Evolutionary conservation across 2,888 invertebrate genomes (phyloP).

Genomic region (Bombyx huttoni): DNA sequence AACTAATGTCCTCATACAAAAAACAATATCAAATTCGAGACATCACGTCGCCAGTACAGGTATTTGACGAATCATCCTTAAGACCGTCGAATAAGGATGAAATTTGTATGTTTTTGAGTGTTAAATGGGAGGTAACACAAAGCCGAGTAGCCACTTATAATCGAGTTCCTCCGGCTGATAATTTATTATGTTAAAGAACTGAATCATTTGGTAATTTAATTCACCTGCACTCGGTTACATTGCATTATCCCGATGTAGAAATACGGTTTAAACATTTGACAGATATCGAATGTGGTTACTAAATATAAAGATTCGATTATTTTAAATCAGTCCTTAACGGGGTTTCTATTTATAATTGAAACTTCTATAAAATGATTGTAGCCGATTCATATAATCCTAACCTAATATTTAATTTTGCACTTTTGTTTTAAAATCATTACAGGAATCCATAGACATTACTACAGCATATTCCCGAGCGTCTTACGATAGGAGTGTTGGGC

Average conservation of each 20-base stretch:
- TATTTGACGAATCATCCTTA: slow-evolving; percentile 18
- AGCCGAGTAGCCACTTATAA: slow-evolving; percentile 65
- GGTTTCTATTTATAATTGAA: no score
- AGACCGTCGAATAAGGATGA: slow-evolving; percentile 19
- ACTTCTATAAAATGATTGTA: no score
- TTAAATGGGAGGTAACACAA: slow-evolving; percentile 40
- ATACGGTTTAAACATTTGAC: background rate
- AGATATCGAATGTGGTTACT: no score
- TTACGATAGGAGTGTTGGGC: no score
- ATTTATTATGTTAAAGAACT: slow-evolving; percentile 60
- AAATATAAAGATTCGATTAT: no score
- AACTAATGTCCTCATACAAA: slow-evolving; percentile 38
- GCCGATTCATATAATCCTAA: no score
- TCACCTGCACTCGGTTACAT: slow-evolving; percentile 58
- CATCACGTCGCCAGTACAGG: slow-evolving; percentile 48
- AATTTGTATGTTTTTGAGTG: slow-evolving; percentile 22
- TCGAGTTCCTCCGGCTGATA: slow-evolving; percentile 65
- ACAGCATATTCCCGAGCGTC: no score
- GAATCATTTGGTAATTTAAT: slow-evolving; percentile 62
- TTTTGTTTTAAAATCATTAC: no score
- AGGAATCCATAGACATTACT: no score
- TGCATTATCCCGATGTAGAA: slow-evolving; percentile 7
- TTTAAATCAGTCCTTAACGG: no score
- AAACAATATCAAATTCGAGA: slow-evolving; percentile 57
- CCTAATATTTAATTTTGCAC: no score